A percentile compares a stretch with the other conserved stretches of the same genome.
Evolutionary conservation across 1,140 invertebrate species (phyloP).

Genomic region (Achroia grisella): DNA sequence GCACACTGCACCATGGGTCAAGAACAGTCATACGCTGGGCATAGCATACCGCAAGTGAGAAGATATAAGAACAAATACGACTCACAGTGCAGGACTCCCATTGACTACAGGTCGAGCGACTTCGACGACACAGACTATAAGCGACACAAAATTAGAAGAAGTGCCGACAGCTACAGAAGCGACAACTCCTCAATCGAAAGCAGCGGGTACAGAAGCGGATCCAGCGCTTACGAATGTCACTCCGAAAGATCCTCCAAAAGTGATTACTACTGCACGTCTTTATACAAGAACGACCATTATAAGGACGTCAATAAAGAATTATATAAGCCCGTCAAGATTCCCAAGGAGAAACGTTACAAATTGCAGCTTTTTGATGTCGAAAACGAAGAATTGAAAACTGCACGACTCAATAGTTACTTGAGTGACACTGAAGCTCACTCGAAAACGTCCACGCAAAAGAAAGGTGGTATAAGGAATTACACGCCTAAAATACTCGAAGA

Average conservation of each 20-base stretch:
- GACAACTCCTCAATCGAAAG: conserved; percentile 59
- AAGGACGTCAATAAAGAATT: conserved; percentile 68
- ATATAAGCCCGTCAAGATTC: conserved; percentile 70
- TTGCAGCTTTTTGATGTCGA: conserved; percentile 53
- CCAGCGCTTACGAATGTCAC: conserved; percentile 48
- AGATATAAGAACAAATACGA: conserved; percentile 55
- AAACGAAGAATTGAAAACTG: conserved; percentile 74
- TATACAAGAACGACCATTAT: conserved; percentile 73
- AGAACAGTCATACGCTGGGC: conserved; percentile 58
- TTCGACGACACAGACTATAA: conserved; percentile 50
- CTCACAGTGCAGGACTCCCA: conserved; percentile 30
- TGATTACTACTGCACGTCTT: conserved; percentile 55
- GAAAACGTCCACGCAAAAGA: conserved; percentile 53
- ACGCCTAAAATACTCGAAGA: conserved; percentile 77
- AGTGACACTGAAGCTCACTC: conserved; percentile 70
- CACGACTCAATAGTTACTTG: conserved; percentile 76
- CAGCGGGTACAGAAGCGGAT: conserved; percentile 62
- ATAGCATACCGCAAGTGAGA: conserved; percentile 41
- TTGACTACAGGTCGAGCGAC: conserved; percentile 34
- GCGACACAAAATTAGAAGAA: conserved; percentile 44
- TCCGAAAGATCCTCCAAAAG: conserved; percentile 58
- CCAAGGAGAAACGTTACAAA: conserved; percentile 70
- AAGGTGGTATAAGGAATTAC: conserved; percentile 78
- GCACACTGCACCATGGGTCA: conserved; percentile 55
- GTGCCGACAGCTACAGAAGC: conserved; percentile 59